Base-by-base conservation (phyloP, 2,113 vertebrate genomes). In the Solea solea region DNA sequence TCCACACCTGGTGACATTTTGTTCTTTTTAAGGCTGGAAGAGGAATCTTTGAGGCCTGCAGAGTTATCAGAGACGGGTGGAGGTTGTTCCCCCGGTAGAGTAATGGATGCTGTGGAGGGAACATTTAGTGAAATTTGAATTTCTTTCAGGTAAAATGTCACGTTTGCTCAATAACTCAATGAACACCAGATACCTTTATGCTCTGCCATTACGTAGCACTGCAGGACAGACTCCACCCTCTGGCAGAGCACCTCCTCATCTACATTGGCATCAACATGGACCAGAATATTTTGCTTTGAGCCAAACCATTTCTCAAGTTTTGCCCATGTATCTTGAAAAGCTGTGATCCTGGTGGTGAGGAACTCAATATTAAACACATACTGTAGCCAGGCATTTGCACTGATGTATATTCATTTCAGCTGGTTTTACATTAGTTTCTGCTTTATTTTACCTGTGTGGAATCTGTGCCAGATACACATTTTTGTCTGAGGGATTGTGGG, bases 291-390 rank as follows among this genome's bases (percentile, higher is more conserved):
- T 64, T 94, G 93, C 73, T 84, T 83, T 25, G 69, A 78, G 69
- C 92, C 93, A 90, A 95, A 96, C 96, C 96, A 98, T n/a, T 90
- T 80, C 78, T 97, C 94, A 58, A 99, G 86, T 60, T 86, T 77
- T 49, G 94, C 87, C 96, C 96, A 98, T 0, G 88, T 89, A 5
- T 97, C 93, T 45, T 94, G 91, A 85, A 99, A 99, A 14, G 91
- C 86, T 67, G 83, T 56, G 73, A 98, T 92, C 84, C 97, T 99
- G 65, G 3, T 14, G 49, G 2, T 48, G 51, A 48, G 4, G 40
- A 41, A 14, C 48, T 21, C 42, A 1, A 61, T 44, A 45, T 21
- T 9, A 21, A 11, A 50, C 42, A 50, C 5, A 21, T 11, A 41
- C 4, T 15, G 25, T 7, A 25, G 8, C 34, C 13, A 60, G 15